phyloP scores from a whole-genome alignment of 2,888 invertebrate genomes.

The Taphrorychus bicolor region DNA sequence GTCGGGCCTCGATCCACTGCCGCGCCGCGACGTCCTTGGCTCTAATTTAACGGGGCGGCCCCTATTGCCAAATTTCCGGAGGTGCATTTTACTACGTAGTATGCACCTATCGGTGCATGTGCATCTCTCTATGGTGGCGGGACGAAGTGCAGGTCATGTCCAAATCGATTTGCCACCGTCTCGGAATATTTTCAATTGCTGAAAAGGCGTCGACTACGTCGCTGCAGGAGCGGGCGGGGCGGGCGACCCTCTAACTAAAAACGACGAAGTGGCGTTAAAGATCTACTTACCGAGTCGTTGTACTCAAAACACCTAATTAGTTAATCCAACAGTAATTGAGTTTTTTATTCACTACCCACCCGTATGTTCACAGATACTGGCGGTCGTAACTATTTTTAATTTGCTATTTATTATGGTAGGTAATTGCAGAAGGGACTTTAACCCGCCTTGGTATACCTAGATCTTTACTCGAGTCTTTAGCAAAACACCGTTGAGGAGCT shows the following conservation, averaged over 20 bases:
- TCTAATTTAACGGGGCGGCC: constrained; percentile 31
- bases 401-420: neutral
- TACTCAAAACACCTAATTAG: no score
- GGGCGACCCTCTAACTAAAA: neutral
- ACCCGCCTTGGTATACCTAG: no score
- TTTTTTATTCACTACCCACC: neutral
- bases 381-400: no score
- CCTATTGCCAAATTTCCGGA: constrained; percentile 29
- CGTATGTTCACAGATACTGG: neutral
- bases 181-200: neutral
- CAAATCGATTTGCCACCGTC: constrained; percentile 1
- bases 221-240: neutral
- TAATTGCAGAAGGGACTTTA: neutral
- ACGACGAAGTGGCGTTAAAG: no score
- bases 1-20: neutral
- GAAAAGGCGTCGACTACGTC: neutral
- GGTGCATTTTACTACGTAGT: constrained; percentile 26
- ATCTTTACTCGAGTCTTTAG: neutral
- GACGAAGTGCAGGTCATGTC: constrained; percentile 9
- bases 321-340: neutral
- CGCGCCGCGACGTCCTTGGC: constrained; percentile 38
- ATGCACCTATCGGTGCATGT: constrained; percentile 10
- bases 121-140: constrained; percentile 5
- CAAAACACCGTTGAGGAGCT: no score
- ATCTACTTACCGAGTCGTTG: neutral